Conservation (phyloP, 2,797 vertebrate species). For the Anabas testudineus region DNA sequence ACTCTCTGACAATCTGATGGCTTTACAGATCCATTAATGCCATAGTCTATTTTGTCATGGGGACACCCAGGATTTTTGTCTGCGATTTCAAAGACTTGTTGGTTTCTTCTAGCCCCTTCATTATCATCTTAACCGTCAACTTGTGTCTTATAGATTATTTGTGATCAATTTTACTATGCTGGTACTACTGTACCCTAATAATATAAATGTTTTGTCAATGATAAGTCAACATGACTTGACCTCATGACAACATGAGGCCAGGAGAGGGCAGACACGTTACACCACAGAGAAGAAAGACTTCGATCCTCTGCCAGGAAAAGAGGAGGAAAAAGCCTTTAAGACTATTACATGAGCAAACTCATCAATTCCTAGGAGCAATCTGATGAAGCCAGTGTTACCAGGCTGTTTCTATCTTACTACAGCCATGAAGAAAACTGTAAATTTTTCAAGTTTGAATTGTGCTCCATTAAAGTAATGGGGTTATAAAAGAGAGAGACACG, state of each 20-base stretch:
- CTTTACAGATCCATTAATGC: slow-evolving; percentile 61
- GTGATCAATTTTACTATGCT: neutral
- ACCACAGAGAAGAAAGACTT: slow-evolving; percentile 51
- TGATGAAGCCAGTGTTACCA: slow-evolving; percentile 69
- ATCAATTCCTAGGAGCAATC: slow-evolving; percentile 72
- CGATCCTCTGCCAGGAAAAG: slow-evolving; percentile 59
- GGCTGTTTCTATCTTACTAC: slow-evolving; percentile 62
- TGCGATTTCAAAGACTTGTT: slow-evolving; percentile 20
- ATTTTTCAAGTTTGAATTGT: slow-evolving; percentile 71
- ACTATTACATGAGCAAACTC: slow-evolving; percentile 70
- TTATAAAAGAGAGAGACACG: slow-evolving; percentile 73
- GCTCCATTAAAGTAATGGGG: slow-evolving; percentile 81
- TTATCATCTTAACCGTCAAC: neutral
- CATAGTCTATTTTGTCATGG: slow-evolving; percentile 8
- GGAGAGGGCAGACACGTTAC: slow-evolving; percentile 81
- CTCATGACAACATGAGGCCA: slow-evolving; percentile 65
- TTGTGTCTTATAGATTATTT: neutral
- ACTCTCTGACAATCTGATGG: slow-evolving; percentile 50
- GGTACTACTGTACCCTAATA: neutral
- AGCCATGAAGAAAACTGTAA: slow-evolving; percentile 70
- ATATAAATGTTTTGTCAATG: neutral
- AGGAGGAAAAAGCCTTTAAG: slow-evolving; percentile 64
- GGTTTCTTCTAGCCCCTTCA: neutral
- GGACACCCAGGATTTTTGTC: slow-evolving; percentile 11
- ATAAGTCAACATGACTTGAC: slow-evolving; percentile 30